Evolutionary conservation across 2,888 invertebrate genomes (phyloP), one percentile per base, ranked within the genome.

Genomic region (Epirrita christyi): DNA sequence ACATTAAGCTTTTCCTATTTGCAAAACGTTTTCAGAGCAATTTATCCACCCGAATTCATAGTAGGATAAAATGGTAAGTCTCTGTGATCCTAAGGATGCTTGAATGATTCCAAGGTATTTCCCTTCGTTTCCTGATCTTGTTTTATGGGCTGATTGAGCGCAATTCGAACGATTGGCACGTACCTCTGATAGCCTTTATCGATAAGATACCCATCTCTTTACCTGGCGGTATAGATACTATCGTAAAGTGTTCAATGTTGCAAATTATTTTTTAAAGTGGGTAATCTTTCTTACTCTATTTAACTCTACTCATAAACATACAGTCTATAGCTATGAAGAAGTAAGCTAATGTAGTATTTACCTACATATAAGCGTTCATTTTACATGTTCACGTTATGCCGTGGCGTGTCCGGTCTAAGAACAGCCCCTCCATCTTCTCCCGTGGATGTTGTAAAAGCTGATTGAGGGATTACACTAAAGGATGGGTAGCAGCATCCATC

Each of bases 141-240:
- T 76, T 84, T 85, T 80, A 83, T 78, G 72, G 75, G 71, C 81
- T 78, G 80, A 81, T 82, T 84, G 78, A 75, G 77, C 78, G 68
- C 66, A 70, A 76, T 75, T 79, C 71, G 75, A 74, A 77, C 80
- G 80, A 80, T 83, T 81, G 75, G 79, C 85, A 85, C 84, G 85
- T 85, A 79, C 69, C 56, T 66, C 68, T 84, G 81, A 83, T 76
- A 75, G 76, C 75, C 70, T 66, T 43, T 69, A 79, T 81, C 79
- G 71, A 78, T 80, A 53, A 55, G 47, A 55, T 55, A 43, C 50
- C 59, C 51, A 79, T 70, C 71, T 75, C 69, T 76, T 74, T 69
- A 71, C 67, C 67, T 63, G 57, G 63, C 61, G 66, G 55, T 56
- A 56, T 58, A 61, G 52, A 42, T 55, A 44, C 51, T 54, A 55